These are phyloP conservation scores for Urocynchramus pylzowi DNA, from an alignment of 2,113 vertebrate species.

Conservation along the genomic window DNA sequence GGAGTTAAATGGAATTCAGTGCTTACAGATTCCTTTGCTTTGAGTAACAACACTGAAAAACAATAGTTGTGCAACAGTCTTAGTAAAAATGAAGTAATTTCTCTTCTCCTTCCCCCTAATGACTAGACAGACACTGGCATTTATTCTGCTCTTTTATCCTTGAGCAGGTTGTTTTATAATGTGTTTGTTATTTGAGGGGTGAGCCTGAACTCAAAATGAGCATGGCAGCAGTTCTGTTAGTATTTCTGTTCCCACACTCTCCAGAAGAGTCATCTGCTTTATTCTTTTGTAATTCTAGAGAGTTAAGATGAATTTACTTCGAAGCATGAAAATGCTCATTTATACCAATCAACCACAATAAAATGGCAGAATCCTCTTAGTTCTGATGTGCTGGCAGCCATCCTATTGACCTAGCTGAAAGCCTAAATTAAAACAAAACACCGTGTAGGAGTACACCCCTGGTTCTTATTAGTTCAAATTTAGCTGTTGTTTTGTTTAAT, in stretches of 20 bases:
- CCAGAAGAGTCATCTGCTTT: neutral
- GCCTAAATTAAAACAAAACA: neutral
- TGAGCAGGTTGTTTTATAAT: neutral
- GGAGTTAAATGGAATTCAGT: neutral
- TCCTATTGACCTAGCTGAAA: neutral
- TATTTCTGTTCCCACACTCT: neutral
- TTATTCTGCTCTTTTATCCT: neutral
- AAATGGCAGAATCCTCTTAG: neutral
- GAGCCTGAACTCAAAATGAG: neutral
- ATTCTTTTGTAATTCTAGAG: neutral
- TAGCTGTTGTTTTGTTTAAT: neutral
- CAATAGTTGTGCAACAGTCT: neutral
- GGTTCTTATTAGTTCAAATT: neutral
- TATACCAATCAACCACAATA: neutral
- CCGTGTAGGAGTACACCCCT: neutral
- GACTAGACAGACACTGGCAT: neutral
- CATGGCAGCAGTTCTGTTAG: neutral
- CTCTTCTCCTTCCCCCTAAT: neutral
- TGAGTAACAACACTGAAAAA: slow-evolving; percentile 12
- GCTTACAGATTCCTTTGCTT: neutral
- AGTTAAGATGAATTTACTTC: neutral
- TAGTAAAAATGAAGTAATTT: neutral
- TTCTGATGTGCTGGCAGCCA: neutral
- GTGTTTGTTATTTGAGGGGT: neutral
- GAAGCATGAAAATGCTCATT: neutral